Evolutionary conservation across 64 coral and sea anemone genomes (phyloP), one percentile per base, ranked within the genome.

Genomic region (Stichodactyla mertensii): DNA sequence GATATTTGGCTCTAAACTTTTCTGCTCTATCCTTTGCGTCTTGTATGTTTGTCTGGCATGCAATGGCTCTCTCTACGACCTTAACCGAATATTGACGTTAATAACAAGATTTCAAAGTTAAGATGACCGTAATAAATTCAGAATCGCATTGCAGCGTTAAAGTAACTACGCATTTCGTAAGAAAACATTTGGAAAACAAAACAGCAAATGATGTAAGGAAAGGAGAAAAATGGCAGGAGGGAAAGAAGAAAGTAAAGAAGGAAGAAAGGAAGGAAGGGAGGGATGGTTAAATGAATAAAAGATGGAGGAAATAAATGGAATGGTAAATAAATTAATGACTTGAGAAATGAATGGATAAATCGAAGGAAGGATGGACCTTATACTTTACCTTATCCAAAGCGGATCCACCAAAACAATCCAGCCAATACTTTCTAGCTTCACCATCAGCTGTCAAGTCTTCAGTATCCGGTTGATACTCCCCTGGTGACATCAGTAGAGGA

Each of bases 1-100:
- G 86, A 69, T 95, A 99, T 79, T 99, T 99, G 18, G 85, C 79
- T 56, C 91, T 71, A 92, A 99, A 99, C 64, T 91, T 92, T 87
- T 95, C 90, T 20, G 93, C 97, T 86, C 97, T 94, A 70, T 93
- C 97, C 64, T 81, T 86, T 6, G 86, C 93, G 62, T 99, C 93
- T 77, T 90, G 60, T 53, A 86, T 87, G 0, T 78, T 55, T 54
- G 86, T 69, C 27, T 99, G 97, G 66, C 97, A 93, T 5, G 71
- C 51, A 15, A 99, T 70, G 36, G 97, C 97, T 82, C 90, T 85
- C 16, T 79, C 85, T 64, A 99, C 93, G 10, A 98, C 89, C 95
- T 98, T 16, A 55, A 66, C 11, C 36, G 36, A 86, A 88, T 64
- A 71, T 71, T 16, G 4, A 71, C 23, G 23, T 71, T 15, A 58